Conservation (phyloP, 2,888 invertebrate species). For the Sisyra terminalis region DNA sequence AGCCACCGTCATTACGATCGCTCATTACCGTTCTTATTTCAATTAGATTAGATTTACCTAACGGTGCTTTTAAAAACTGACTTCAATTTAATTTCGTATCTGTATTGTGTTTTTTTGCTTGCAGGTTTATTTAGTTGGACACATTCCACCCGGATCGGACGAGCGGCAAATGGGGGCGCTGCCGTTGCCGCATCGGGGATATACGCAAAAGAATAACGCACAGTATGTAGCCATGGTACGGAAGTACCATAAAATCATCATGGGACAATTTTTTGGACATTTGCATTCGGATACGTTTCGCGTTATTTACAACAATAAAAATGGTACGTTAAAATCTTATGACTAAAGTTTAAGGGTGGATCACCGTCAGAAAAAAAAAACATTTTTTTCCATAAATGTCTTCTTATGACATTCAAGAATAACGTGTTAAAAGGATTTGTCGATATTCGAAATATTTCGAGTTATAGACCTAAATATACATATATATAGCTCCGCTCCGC, state of each 20-base stretch:
- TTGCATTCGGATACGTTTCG: constrained; percentile 84
- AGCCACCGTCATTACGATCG: no score
- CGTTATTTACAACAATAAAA: constrained; percentile 56
- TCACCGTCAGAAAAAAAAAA: neutral
- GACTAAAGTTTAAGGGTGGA: no score
- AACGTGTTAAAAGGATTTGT: no score
- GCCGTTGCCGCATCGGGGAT: constrained; percentile 36
- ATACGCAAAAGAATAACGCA: constrained; percentile 58
- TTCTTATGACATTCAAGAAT: no score
- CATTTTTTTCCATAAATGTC: no score
- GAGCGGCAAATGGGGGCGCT: constrained; percentile 55
- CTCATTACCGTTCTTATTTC: no score
- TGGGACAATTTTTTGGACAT: constrained; percentile 86
- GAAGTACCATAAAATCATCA: constrained; percentile 62
- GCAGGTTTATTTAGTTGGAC: constrained; percentile 81
- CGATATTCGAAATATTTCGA: no score
- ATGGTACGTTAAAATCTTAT: neutral
- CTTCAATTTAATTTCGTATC: no score
- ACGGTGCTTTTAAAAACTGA: no score
- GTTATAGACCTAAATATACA: no score
- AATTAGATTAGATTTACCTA: no score
- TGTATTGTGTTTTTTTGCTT: constrained; percentile 17
- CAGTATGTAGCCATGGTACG: constrained; percentile 60
- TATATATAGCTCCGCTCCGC: no score
- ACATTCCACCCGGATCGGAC: constrained; percentile 78